phyloP scores from a whole-genome alignment of 2,797 vertebrate genomes.

The Rhinichthys osculus region DNA sequence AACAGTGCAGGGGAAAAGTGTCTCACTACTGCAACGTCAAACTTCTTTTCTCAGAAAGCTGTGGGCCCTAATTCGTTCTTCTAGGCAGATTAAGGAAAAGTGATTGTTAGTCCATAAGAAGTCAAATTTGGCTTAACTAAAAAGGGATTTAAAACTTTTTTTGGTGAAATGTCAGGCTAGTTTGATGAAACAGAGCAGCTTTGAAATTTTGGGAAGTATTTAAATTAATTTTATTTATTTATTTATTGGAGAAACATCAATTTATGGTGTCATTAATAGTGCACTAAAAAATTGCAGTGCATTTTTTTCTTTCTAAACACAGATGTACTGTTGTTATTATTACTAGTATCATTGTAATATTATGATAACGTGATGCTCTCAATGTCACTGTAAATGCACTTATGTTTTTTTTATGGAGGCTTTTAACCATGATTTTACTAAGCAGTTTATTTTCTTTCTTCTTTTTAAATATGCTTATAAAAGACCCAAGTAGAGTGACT shows the following conservation, averaged over 20 bases:
- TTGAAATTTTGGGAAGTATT: neutral
- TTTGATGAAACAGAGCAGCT: neutral
- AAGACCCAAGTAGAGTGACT: neutral
- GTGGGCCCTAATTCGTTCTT: neutral
- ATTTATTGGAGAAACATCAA: neutral
- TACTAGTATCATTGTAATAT: neutral
- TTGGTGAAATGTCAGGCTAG: neutral
- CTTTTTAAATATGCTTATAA: constrained; percentile 1
- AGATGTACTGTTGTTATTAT: neutral
- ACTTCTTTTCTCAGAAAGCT: constrained; percentile 23
- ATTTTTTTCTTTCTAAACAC: neutral
- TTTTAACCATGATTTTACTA: constrained; percentile 7
- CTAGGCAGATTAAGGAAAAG: neutral
- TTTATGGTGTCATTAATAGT: neutral
- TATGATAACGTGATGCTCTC: neutral
- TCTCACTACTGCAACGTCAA: neutral
- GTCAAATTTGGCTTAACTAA: constrained; percentile 6
- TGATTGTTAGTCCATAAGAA: neutral
- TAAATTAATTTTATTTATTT: neutral
- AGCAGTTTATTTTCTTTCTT: neutral
- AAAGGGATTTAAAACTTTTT: constrained; percentile 14
- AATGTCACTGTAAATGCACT: neutral
- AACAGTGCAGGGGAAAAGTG: neutral
- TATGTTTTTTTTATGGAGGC: neutral
- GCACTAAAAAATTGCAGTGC: neutral